These are phyloP conservation scores for Lasioglossum calceatum DNA, from an alignment of 2,888 invertebrate genomes.

Conservation along the genomic window DNA sequence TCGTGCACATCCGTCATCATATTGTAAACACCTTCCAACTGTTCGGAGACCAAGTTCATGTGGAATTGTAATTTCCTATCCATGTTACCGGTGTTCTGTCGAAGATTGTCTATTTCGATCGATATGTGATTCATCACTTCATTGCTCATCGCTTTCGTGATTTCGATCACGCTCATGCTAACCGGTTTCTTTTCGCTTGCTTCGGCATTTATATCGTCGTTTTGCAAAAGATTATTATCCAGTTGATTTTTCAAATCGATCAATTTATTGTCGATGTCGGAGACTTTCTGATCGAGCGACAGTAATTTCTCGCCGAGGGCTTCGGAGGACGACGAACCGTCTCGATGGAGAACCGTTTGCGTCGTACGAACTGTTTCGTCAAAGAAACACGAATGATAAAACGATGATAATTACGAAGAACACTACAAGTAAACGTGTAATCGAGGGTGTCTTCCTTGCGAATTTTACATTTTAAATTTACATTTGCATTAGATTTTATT, in stretches of 20 bases:
- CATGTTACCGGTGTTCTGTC: constrained; percentile 91
- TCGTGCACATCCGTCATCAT: constrained; percentile 94
- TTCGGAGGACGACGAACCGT: constrained; percentile 72
- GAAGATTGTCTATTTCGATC: constrained; percentile 92
- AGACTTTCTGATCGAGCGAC: constrained; percentile 92
- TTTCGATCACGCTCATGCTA: constrained; percentile 93
- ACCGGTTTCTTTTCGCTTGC: constrained; percentile 95
- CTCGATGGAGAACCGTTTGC: constrained; percentile 76
- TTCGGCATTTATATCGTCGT: constrained; percentile 93
- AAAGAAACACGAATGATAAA: not conserved
- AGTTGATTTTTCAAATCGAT: constrained; percentile 92
- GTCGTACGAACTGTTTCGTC: constrained; percentile 74
- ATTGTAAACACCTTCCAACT: constrained; percentile 91
- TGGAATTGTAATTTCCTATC: constrained; percentile 94
- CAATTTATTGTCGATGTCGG: constrained; percentile 92
- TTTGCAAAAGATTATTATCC: constrained; percentile 92
- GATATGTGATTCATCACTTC: constrained; percentile 93
- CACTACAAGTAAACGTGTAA: not conserved
- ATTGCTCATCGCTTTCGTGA: constrained; percentile 92
- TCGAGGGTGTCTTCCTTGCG: not conserved
- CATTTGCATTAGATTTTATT: too few species aligned
- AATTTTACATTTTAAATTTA: too few species aligned
- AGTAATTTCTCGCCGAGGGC: constrained; percentile 85
- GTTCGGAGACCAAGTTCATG: constrained; percentile 93
- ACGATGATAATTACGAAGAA: not conserved